Percentiles rank a stretch among this genome's conserved stretches.
These are phyloP conservation scores for Aphelinus certus DNA, from an alignment of 1,140 invertebrate genomes.

Conservation along the genomic window DNA sequence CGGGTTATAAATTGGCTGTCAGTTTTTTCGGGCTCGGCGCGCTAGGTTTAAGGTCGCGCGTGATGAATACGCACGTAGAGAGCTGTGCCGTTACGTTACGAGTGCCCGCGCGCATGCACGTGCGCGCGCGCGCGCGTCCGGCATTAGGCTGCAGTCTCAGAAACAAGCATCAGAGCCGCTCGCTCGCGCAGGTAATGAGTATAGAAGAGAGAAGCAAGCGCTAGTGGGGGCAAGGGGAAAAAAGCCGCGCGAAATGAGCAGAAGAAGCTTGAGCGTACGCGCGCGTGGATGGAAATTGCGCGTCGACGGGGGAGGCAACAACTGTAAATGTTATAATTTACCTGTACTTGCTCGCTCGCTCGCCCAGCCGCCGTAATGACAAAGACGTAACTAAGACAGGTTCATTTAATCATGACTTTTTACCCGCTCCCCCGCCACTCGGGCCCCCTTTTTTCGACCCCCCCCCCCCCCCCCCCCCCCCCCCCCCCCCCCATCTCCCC, in stretches of 20 bases:
- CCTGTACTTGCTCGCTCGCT: not conserved
- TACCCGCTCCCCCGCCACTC: not conserved
- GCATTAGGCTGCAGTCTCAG: too few species aligned
- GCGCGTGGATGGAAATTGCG: not conserved
- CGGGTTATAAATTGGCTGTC: slow-evolving; percentile 56
- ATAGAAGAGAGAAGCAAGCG: not conserved
- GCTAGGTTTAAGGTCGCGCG: slow-evolving; percentile 46
- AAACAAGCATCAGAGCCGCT: not conserved
- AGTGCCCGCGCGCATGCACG: slow-evolving; percentile 10
- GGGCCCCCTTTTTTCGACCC: too few species aligned
- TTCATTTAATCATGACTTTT: slow-evolving; percentile 28
- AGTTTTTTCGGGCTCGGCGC: slow-evolving; percentile 43
- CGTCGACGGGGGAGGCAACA: not conserved
- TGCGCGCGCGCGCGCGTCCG: not conserved
- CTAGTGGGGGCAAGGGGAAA: not conserved
- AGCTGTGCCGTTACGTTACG: slow-evolving; percentile 46
- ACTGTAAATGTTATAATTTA: slow-evolving; percentile 33
- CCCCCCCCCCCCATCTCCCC: too few species aligned
- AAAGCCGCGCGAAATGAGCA: slow-evolving; percentile 12
- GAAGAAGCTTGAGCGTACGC: not conserved
- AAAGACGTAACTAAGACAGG: slow-evolving; percentile 31
- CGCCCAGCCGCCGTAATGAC: slow-evolving; percentile 10
- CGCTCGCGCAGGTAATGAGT: slow-evolving; percentile 15
- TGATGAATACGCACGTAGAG: slow-evolving; percentile 50
- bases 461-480: too few species aligned